These are phyloP conservation scores for Ectemnius lituratus DNA, from an alignment of 2,888 invertebrate genomes.

Conservation along the genomic window DNA sequence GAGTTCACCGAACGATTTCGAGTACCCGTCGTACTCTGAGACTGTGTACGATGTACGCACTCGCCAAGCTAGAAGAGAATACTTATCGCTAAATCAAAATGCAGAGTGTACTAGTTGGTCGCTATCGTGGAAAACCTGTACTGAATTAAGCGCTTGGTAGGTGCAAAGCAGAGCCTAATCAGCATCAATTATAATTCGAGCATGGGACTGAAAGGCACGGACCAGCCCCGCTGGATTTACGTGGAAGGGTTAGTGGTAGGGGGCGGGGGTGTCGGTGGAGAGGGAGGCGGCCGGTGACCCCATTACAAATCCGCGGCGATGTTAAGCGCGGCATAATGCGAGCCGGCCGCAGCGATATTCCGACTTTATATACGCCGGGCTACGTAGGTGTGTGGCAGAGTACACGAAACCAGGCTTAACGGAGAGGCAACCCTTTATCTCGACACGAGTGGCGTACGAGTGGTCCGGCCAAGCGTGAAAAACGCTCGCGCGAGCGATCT, in stretches of 20 bases:
- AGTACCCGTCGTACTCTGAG: too few relatives aligned
- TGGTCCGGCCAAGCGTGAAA: slow-evolving; percentile 66
- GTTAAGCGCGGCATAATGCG: slow-evolving; percentile 63
- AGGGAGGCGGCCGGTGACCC: slow-evolving; percentile 37
- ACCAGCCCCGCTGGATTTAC: background rate
- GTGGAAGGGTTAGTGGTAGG: background rate
- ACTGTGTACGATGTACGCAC: too few relatives aligned
- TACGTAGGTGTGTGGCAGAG: slow-evolving; percentile 52
- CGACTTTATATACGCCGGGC: slow-evolving; percentile 30
- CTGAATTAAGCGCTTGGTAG: background rate
- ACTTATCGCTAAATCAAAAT: slow-evolving; percentile 7
- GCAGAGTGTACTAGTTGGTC: background rate
- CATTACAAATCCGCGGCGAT: slow-evolving; percentile 66
- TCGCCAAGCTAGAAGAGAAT: too few relatives aligned
- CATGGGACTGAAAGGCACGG: background rate
- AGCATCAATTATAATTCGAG: slow-evolving; percentile 6
- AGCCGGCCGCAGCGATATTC: slow-evolving; percentile 37
- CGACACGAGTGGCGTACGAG: slow-evolving; percentile 56
- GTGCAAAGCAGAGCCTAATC: slow-evolving; percentile 1
- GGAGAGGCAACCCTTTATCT: slow-evolving; percentile 64
- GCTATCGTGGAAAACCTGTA: background rate
- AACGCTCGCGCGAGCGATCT: slow-evolving; percentile 61
- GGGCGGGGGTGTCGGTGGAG: too few relatives aligned
- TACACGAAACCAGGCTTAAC: slow-evolving; percentile 57
- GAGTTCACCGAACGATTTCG: background rate